phyloP scores from a whole-genome alignment of 2,888 invertebrate species.

The Cybosia mesomella region DNA sequence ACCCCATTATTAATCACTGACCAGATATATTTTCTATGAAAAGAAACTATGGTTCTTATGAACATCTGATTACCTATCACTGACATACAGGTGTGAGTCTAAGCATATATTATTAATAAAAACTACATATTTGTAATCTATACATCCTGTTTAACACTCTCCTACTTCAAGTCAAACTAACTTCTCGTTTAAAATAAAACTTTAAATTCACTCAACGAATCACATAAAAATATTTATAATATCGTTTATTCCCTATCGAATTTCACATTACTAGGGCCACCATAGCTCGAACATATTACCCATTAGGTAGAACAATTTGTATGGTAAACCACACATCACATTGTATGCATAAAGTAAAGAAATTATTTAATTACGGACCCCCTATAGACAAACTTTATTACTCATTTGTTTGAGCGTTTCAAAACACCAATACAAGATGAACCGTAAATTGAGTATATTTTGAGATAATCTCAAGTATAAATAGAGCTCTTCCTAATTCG shows the following conservation, averaged over 20 bases:
- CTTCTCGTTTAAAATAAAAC: constrained; percentile 35
- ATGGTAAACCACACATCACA: constrained; percentile 59
- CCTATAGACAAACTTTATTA: constrained; percentile 65
- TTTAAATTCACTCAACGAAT: constrained; percentile 52
- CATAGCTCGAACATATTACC: constrained; percentile 61
- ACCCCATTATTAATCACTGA: too few species aligned
- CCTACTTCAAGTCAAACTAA: neutral
- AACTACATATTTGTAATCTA: neutral
- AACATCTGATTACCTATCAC: too few species aligned
- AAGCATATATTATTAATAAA: neutral
- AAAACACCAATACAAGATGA: constrained; percentile 15
- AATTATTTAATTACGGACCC: constrained; percentile 76
- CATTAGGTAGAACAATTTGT: constrained; percentile 70
- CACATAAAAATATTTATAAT: constrained; percentile 50
- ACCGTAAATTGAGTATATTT: constrained; percentile 1
- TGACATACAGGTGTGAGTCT: neutral
- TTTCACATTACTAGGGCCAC: constrained; percentile 63
- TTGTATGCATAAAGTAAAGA: constrained; percentile 50
- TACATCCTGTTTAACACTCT: neutral
- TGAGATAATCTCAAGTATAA: neutral
- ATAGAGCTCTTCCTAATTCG: constrained; percentile 40
- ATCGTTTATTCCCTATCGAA: constrained; percentile 63
- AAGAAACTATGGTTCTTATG: neutral
- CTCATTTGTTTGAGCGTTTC: constrained; percentile 57
- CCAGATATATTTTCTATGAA: neutral